Conservation (phyloP, 2,888 invertebrate species). For the Coleophora flavipennella region DNA sequence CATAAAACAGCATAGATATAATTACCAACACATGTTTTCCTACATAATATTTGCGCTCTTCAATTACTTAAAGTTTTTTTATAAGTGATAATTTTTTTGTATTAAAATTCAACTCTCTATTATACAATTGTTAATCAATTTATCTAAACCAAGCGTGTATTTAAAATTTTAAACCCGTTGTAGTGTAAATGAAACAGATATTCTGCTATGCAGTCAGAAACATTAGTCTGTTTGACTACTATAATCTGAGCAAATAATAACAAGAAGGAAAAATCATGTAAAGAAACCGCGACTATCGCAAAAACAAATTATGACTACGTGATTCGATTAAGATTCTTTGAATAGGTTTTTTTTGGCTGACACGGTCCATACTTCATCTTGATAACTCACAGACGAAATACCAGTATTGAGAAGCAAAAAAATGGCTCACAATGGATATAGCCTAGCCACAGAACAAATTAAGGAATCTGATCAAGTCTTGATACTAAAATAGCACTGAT, state of each 20-base stretch:
- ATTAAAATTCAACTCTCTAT: too few species aligned
- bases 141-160: too few species aligned
- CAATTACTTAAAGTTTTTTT: too few species aligned
- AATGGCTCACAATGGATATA: conserved; percentile 38
- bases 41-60: neutral
- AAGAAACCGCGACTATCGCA: conserved; percentile 36
- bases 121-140: too few species aligned
- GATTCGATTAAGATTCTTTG: conserved; percentile 50
- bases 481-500: conserved; percentile 16
- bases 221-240: conserved; percentile 10
- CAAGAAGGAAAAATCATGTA: conserved; percentile 19
- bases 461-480: conserved; percentile 26
- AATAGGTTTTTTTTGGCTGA: neutral
- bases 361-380: conserved; percentile 21
- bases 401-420: conserved; percentile 28
- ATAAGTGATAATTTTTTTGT: too few species aligned
- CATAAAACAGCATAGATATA: conserved; percentile 14
- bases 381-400: conserved; percentile 39
- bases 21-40: neutral
- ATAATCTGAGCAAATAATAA: conserved; percentile 13
- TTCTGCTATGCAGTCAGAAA: too few species aligned
- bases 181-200: too few species aligned
- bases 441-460: conserved; percentile 43
- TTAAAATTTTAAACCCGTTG: too few species aligned
- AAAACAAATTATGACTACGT: conserved; percentile 51